Conservation (phyloP, 2,797 vertebrate genomes). For the Alectoris magna region DNA sequence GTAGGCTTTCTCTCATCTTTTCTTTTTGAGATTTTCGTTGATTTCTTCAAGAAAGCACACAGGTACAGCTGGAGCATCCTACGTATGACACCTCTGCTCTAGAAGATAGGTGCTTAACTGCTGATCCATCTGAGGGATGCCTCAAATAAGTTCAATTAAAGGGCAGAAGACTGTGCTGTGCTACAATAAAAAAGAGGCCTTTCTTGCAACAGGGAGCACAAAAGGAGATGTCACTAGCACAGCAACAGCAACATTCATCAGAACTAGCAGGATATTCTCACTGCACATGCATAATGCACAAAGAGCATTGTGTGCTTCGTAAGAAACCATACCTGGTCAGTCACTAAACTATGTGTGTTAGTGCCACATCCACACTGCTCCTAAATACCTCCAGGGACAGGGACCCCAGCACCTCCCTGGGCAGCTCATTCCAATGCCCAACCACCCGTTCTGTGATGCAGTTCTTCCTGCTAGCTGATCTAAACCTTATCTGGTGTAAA, state of each 20-base stretch:
- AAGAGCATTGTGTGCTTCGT: not conserved
- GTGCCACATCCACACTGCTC: too few species aligned
- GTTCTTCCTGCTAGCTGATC: not conserved
- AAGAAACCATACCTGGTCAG: not conserved
- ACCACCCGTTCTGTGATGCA: too few species aligned
- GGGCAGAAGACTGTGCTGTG: not conserved
- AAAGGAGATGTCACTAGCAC: not conserved
- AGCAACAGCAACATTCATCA: not conserved
- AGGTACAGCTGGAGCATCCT: not conserved
- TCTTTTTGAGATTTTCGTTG: not conserved
- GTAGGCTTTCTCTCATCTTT: not conserved
- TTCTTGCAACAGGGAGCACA: not conserved
- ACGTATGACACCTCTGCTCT: not conserved
- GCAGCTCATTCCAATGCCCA: too few species aligned
- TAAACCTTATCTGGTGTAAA: not conserved
- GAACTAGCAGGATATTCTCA: not conserved
- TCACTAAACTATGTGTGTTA: too few species aligned
- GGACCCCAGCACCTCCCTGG: too few species aligned
- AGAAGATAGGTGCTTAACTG: not conserved
- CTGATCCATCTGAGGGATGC: not conserved
- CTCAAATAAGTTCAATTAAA: not conserved
- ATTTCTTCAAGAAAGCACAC: not conserved
- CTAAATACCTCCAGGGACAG: not conserved
- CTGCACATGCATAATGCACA: not conserved
- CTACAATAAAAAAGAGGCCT: not conserved